Percentiles rank a stretch among this genome's conserved stretches.
These are phyloP conservation scores for Thalassarche chlororhynchos DNA, from an alignment of 2,113 vertebrate species.

Conservation along the genomic window DNA sequence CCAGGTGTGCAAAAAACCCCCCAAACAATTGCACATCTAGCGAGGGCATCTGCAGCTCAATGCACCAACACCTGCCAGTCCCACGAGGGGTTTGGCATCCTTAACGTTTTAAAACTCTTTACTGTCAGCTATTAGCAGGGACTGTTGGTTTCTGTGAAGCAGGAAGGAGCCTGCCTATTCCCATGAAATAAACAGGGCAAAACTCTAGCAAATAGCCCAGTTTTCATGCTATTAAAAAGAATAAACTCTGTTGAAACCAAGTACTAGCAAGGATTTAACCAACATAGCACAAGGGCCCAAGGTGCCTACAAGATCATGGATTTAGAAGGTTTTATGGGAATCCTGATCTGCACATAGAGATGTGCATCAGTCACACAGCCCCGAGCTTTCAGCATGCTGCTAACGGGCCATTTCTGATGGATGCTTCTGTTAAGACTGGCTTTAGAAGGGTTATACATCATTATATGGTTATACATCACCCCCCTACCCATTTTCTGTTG, in stretches of 20 bases:
- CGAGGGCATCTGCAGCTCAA: neutral
- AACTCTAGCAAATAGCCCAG: neutral
- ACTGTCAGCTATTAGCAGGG: neutral
- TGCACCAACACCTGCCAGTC: neutral
- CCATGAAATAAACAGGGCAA: neutral
- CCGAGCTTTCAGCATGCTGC: neutral
- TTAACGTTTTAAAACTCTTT: neutral
- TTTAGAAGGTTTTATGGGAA: neutral
- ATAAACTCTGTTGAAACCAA: neutral
- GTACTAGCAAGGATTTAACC: neutral
- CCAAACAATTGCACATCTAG: fast-evolving
- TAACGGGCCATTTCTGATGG: neutral
- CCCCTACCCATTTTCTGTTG: neutral
- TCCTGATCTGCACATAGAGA: neutral
- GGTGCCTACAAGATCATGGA: neutral
- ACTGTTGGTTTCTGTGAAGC: neutral
- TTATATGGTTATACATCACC: neutral
- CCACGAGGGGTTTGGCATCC: neutral
- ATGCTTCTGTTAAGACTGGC: neutral
- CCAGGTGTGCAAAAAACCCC: fast-evolving
- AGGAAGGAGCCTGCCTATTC: neutral
- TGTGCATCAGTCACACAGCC: neutral
- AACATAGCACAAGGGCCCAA: fast-evolving
- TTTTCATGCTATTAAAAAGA: neutral
- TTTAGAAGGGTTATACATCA: neutral